A percentile compares a stretch with the other conserved stretches of the same genome.
phyloP scores from a whole-genome alignment of 2,888 invertebrate genomes.

The Chrysotoxum bicinctum region DNA sequence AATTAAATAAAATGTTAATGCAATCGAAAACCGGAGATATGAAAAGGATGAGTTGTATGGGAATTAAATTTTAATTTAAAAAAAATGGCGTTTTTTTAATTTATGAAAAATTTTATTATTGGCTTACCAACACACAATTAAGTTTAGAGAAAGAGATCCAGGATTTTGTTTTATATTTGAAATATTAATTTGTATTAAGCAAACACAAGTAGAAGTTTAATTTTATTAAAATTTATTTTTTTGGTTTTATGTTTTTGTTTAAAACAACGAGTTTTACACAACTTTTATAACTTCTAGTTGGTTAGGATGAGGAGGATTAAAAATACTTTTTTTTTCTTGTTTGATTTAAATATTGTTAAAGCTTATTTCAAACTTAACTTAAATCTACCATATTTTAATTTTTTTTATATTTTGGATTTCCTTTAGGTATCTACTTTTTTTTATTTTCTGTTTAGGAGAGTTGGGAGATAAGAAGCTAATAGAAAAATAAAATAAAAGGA shows the following conservation, averaged over 20 bases:
- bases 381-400: slow-evolving; percentile 19
- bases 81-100: slow-evolving; percentile 31
- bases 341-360: slow-evolving; percentile 22
- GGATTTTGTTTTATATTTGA: not conserved
- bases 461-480: slow-evolving; percentile 70
- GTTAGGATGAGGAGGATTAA: slow-evolving; percentile 30
- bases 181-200: slow-evolving; percentile 24
- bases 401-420: slow-evolving; percentile 18
- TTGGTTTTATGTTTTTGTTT: slow-evolving; percentile 26
- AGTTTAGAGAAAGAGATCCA: slow-evolving; percentile 38
- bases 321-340: not conserved
- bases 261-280: slow-evolving; percentile 22
- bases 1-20: not conserved
- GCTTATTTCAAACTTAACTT: slow-evolving; percentile 58
- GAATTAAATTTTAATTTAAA: not conserved
- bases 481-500: slow-evolving; percentile 56
- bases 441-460: slow-evolving; percentile 49
- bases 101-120: slow-evolving; percentile 6
- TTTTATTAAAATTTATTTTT: slow-evolving; percentile 22
- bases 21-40: not conserved
- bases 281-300: slow-evolving; percentile 47
- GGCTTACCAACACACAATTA: slow-evolving; percentile 53
- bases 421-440: slow-evolving; percentile 14
- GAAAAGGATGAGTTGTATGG: slow-evolving; percentile 52
- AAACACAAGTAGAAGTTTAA: slow-evolving; percentile 34